These are phyloP conservation scores for Heliconius hermathena DNA, from an alignment of 1,140 invertebrate genomes.

Conservation along the genomic window DNA sequence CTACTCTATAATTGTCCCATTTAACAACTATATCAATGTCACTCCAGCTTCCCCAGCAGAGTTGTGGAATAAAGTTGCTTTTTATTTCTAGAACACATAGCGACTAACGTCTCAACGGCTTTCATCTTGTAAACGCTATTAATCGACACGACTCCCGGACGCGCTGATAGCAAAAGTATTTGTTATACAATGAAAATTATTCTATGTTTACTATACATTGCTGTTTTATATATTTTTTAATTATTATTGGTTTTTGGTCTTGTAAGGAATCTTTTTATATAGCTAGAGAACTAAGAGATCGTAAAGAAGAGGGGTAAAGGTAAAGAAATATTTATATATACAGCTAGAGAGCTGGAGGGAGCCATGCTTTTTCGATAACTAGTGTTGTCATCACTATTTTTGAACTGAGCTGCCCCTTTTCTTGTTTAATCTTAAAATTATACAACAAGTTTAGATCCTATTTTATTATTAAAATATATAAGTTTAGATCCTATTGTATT, in stretches of 20 bases:
- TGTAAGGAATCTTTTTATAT: neutral
- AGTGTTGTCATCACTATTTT: too few relatives aligned
- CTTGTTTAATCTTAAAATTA: too few relatives aligned
- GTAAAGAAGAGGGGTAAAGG: too few relatives aligned
- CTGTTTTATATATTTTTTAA: conserved; percentile 15
- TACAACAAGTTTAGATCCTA: too few relatives aligned
- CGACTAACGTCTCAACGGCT: conserved; percentile 74
- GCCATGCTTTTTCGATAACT: too few relatives aligned
- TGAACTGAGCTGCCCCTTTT: too few relatives aligned
- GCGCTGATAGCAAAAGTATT: conserved; percentile 51
- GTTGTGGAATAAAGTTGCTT: conserved; percentile 73
- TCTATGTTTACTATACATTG: conserved; percentile 40
- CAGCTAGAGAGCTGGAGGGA: too few relatives aligned
- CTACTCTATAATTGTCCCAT: conserved; percentile 6
- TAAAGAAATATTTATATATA: too few relatives aligned
- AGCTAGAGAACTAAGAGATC: neutral
- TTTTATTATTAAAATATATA: too few relatives aligned
- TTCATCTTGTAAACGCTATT: conserved; percentile 81
- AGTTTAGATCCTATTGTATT: too few relatives aligned
- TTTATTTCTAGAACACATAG: conserved; percentile 79
- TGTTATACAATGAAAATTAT: conserved; percentile 24
- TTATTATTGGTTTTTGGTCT: neutral
- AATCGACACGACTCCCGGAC: conserved; percentile 76
- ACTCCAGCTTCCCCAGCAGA: conserved; percentile 74
- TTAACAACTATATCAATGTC: conserved; percentile 39